Percentiles rank a stretch among this genome's conserved stretches.
These are phyloP conservation scores for Apoda limacodes DNA, from an alignment of 2,888 invertebrate species.

Conservation along the genomic window DNA sequence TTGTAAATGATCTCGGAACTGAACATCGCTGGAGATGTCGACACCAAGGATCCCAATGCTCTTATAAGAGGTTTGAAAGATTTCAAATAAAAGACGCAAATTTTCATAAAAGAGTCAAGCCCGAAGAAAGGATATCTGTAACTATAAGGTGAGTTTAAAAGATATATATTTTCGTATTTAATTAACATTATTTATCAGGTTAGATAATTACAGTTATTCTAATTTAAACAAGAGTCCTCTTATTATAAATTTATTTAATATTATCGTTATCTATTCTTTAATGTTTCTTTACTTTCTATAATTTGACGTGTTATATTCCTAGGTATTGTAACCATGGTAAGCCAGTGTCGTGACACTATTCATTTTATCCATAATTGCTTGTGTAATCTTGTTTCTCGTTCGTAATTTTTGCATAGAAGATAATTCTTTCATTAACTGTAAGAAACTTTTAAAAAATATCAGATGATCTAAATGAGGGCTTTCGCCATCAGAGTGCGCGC, in stretches of 20 bases:
- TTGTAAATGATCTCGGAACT: too few relatives aligned
- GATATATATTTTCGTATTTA: too few relatives aligned
- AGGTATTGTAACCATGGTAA: constrained; percentile 22
- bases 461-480: too few relatives aligned
- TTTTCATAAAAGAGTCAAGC: constrained; percentile 19
- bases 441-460: constrained; percentile 24
- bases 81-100: constrained; percentile 17
- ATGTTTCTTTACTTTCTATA: constrained; percentile 22
- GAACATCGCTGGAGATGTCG: too few relatives aligned
- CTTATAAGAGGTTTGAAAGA: too few relatives aligned
- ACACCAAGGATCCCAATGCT: too few relatives aligned
- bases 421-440: constrained; percentile 24
- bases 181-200: too few relatives aligned
- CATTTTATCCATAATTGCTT: constrained; percentile 23
- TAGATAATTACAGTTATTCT: too few relatives aligned
- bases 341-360: constrained; percentile 22
- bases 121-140: too few relatives aligned
- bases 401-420: constrained; percentile 24
- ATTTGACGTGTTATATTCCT: constrained; percentile 22
- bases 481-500: too few relatives aligned
- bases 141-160: too few relatives aligned
- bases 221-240: constrained; percentile 11
- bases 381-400: constrained; percentile 23
- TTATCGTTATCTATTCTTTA: constrained; percentile 13
- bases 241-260: constrained; percentile 11